phyloP scores from a whole-genome alignment of 1,140 invertebrate species.

The Dendrolimus kikuchii region DNA sequence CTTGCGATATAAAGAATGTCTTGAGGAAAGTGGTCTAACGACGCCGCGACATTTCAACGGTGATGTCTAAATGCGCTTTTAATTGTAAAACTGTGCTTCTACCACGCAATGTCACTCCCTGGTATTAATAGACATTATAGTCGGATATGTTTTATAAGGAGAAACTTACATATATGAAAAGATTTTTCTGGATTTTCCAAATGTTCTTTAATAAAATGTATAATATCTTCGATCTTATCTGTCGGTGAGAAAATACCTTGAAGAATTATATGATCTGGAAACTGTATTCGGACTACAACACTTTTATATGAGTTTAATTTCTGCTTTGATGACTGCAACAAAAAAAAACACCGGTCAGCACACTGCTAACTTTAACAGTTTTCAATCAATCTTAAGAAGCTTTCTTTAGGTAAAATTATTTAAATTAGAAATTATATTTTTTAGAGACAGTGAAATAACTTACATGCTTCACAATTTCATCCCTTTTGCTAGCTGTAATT shows the following conservation, averaged over 20 bases:
- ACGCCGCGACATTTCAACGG: no score
- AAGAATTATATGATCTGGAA: conserved; percentile 85
- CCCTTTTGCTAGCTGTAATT: conserved; percentile 75
- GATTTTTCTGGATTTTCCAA: conserved; percentile 74
- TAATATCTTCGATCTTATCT: conserved; percentile 78
- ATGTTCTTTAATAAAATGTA: conserved; percentile 80
- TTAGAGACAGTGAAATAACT: conserved; percentile 7
- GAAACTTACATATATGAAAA: conserved; percentile 83
- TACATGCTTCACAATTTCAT: conserved; percentile 75
- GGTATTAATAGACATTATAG: no score
- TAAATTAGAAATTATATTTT: background rate
- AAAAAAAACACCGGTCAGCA: conserved; percentile 1
- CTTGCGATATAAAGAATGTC: no score
- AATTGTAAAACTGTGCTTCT: no score
- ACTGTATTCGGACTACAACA: conserved; percentile 84
- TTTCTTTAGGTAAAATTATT: no score
- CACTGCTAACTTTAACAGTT: no score
- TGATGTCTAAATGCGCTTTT: no score
- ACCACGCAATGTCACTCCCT: no score
- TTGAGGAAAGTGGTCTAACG: no score
- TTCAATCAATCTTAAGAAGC: no score
- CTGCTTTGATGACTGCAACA: conserved; percentile 60
- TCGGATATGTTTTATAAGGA: conserved; percentile 8
- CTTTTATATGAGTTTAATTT: conserved; percentile 79
- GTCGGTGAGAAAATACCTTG: conserved; percentile 84